Percentiles rank a stretch among this genome's conserved stretches.
phyloP scores from a whole-genome alignment of 2,888 invertebrate species.

The Morinoia aosen region DNA sequence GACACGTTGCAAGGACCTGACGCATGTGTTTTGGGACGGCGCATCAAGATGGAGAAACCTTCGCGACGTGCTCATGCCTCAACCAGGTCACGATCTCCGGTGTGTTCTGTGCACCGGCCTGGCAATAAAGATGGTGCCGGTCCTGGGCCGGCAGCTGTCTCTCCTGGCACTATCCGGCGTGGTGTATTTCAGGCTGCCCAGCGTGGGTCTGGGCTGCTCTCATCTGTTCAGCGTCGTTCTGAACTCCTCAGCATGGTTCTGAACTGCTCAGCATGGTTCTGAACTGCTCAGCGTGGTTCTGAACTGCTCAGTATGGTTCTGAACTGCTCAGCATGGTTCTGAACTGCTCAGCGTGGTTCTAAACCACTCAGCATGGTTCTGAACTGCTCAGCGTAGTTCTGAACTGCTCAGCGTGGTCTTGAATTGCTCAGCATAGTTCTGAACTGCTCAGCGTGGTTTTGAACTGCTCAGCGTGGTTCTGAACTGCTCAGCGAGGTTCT shows the following conservation, averaged over 20 bases:
- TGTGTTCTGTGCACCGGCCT: neutral
- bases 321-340: too few relatives aligned
- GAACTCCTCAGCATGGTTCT: too few relatives aligned
- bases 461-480: neutral
- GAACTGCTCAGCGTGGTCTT: too few relatives aligned
- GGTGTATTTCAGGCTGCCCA: too few relatives aligned
- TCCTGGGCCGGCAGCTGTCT: neutral
- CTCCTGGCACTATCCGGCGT: neutral
- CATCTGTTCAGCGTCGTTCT: too few relatives aligned
- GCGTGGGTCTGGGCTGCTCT: too few relatives aligned
- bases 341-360: too few relatives aligned
- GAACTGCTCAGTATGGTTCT: too few relatives aligned
- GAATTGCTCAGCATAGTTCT: neutral
- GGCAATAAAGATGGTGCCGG: constrained; percentile 6
- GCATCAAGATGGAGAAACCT: constrained; percentile 3
- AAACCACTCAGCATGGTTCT: too few relatives aligned
- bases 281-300: too few relatives aligned
- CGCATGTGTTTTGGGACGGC: neutral
- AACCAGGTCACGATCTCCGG: neutral
- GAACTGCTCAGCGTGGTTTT: neutral
- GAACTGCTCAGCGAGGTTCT: neutral
- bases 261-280: too few relatives aligned
- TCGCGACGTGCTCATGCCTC: neutral
- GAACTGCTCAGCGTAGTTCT: too few relatives aligned
- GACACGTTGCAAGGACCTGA: neutral